Conservation (phyloP, 2,113 vertebrate genomes). For the Rhinopomastus cyanomelas region DNA sequence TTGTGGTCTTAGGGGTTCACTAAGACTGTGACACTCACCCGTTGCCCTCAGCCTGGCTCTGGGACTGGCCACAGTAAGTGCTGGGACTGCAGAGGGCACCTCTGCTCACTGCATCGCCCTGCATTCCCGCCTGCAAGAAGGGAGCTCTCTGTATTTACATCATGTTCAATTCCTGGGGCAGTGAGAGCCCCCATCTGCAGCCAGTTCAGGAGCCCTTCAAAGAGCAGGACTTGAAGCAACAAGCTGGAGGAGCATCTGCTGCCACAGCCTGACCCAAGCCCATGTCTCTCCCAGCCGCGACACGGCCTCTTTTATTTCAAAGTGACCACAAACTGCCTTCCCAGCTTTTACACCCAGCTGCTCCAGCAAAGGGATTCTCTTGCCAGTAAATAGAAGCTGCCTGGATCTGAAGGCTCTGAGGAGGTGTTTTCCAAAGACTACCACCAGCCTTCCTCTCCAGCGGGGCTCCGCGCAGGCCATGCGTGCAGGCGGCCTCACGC, state of each 20-base stretch:
- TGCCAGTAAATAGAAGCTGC: background rate
- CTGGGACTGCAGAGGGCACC: background rate
- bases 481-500: background rate
- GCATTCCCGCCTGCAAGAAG: background rate
- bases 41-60: background rate
- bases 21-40: background rate
- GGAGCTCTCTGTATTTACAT: background rate
- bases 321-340: constrained; percentile 1
- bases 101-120: background rate
- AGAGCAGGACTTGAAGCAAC: background rate
- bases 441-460: background rate
- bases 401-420: too few species aligned
- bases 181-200: background rate
- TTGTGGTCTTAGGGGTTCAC: background rate
- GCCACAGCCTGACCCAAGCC: background rate
- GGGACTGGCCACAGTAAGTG: background rate
- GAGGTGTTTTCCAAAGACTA: background rate
- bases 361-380: background rate
- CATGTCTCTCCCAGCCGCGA: background rate
- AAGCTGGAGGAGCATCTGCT: background rate
- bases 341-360: background rate
- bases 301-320: background rate
- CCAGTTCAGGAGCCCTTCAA: background rate
- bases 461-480: background rate
- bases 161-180: background rate